phyloP scores from a whole-genome alignment of 1,140 invertebrate species.

The Thaumetopoea pityocampa region DNA sequence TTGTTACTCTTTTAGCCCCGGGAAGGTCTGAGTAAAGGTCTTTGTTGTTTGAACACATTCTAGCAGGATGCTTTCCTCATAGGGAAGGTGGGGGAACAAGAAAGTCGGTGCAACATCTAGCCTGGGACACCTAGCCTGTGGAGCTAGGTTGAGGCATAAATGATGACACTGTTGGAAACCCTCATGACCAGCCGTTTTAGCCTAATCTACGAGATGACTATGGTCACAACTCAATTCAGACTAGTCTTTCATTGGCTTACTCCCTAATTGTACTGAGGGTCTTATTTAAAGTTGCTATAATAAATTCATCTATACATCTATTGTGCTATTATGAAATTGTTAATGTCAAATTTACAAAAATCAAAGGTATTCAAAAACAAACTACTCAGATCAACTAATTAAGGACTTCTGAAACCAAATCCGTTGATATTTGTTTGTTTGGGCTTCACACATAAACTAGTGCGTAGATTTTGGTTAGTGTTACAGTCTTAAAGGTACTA shows the following conservation, averaged over 20 bases:
- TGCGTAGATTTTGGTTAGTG: too few species aligned
- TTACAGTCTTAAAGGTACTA: too few species aligned
- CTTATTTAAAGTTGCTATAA: too few species aligned
- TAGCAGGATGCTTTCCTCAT: constrained; percentile 67
- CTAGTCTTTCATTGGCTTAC: constrained; percentile 74
- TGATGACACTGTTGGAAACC: constrained; percentile 63
- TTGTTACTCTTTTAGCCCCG: constrained; percentile 62
- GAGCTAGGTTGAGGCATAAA: constrained; percentile 42
- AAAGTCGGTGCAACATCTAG: constrained; percentile 47
- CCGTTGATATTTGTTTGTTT: too few species aligned
- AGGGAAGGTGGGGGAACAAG: constrained; percentile 72
- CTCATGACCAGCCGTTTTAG: constrained; percentile 72
- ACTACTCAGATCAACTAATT: too few species aligned
- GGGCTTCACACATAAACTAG: too few species aligned
- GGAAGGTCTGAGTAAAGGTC: constrained; percentile 76
- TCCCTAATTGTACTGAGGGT: constrained; percentile 66
- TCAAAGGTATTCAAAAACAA: too few species aligned
- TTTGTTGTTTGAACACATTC: constrained; percentile 58
- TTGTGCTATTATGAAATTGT: too few species aligned
- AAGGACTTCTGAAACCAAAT: too few species aligned
- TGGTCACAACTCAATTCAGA: constrained; percentile 76
- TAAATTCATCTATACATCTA: too few species aligned
- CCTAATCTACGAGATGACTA: constrained; percentile 70
- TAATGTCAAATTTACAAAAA: too few species aligned
- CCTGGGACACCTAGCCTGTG: constrained; percentile 45